Conservation (phyloP, 2,113 vertebrate species). For the Amblyornis subalaris region DNA sequence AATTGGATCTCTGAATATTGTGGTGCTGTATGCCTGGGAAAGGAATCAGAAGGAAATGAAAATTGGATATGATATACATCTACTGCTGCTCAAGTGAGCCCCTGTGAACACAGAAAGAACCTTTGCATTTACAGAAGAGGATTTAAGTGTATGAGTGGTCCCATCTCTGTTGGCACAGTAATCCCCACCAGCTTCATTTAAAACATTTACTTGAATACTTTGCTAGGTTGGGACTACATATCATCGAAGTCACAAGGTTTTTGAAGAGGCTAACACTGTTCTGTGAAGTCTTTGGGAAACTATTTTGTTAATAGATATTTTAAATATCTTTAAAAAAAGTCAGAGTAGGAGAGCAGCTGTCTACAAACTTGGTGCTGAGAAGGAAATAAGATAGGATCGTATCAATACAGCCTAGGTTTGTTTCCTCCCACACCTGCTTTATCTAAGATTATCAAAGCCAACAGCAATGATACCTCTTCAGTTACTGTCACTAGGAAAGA, state of each 20-base stretch:
- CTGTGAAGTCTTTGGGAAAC: neutral
- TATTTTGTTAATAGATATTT: neutral
- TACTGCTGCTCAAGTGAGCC: neutral
- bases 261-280: neutral
- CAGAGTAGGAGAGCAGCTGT: neutral
- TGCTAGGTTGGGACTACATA: neutral
- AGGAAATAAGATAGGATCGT: neutral
- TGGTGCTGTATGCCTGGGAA: neutral
- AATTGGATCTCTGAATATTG: neutral
- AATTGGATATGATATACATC: rapidly evolving
- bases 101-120: neutral
- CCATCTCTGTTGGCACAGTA: neutral
- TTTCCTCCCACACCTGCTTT: neutral
- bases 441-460: conserved; percentile 26
- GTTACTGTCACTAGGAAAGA: conserved; percentile 1
- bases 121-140: neutral
- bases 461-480: neutral
- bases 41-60: neutral
- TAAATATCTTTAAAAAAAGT: neutral
- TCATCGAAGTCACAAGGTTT: neutral
- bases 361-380: neutral
- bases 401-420: neutral
- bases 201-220: neutral
- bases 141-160: neutral
- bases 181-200: neutral